Evolutionary conservation across 1,140 invertebrate species (phyloP), one percentile per base, ranked within the genome.

Genomic region (Polypedilum pembai): DNA sequence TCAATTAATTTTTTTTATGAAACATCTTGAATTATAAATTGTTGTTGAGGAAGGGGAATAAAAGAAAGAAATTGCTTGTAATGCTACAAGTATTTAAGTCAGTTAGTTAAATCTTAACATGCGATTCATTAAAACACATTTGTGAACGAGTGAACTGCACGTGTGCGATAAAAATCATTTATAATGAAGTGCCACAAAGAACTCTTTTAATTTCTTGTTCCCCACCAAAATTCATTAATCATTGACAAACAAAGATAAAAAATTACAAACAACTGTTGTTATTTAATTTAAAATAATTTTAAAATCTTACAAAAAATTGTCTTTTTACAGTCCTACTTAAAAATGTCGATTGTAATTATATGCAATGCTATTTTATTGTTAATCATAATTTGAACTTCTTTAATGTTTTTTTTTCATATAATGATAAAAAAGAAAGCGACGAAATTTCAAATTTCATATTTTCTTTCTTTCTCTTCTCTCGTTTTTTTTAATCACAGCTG

Each of bases 151-250:
- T 56, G 45, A 56, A 56, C 45, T 56, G 45, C 45, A 56, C 20
- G 65, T 69, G 17, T 69, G 65, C 65, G 17, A 21, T 69, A 10
- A 69, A 69, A 21, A 69, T 18, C 65, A 7, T 7, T 69, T n/a
- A 56, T 69, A 69, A 69, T 69, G 65, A 69, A 69, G 65, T 69
- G 65, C 65, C 65, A 12, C 17, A 69, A n/a, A 69, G 17, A 66
- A 66, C 3, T 66, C 17, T 66, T 15, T 45, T 45, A 45, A 45
- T 12, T 45, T 45, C 41, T 56, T 56, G 12, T 56, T 56, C 4
- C n/a, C n/a, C 1, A 18, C 20, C 17, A 17, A 69, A 69, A 8
- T 69, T 69, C 65, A 69, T 69, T 69, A 69, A 69, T 69, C 65
- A 69, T 69, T 10, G 4, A 18, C 8, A 56, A 56, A 56, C 15